A percentile compares a stretch with the other conserved stretches of the same genome.
phyloP scores from a whole-genome alignment of 2,797 vertebrate genomes.

The Menidia menidia region DNA sequence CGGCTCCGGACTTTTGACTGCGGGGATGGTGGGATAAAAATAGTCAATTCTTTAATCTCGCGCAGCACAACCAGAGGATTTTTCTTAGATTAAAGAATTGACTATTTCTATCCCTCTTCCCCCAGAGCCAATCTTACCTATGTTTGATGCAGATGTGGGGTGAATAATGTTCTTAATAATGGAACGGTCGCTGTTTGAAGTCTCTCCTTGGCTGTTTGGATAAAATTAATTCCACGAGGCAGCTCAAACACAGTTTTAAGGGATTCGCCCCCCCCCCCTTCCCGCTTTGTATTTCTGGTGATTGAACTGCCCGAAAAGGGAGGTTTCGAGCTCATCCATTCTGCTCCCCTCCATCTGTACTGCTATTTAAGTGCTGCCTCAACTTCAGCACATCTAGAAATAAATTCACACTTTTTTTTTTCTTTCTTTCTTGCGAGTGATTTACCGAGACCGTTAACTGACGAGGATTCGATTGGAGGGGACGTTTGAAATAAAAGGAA shows the following conservation, averaged over 20 bases:
- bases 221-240: slow-evolving; percentile 57
- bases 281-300: slow-evolving; percentile 50
- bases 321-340: slow-evolving; percentile 42
- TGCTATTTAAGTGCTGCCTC: slow-evolving; percentile 27
- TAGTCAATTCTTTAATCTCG: too few relatives aligned
- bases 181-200: slow-evolving; percentile 71
- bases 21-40: too few relatives aligned
- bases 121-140: slow-evolving; percentile 62
- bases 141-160: slow-evolving; percentile 57
- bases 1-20: too few relatives aligned
- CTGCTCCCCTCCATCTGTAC: slow-evolving; percentile 49
- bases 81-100: slow-evolving; percentile 64
- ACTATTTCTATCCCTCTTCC: slow-evolving; percentile 67
- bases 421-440: slow-evolving; percentile 2
- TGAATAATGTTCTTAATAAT: slow-evolving; percentile 66
- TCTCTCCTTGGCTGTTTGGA: slow-evolving; percentile 67
- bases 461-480: slow-evolving; percentile 7
- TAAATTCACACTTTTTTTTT: slow-evolving; percentile 11
- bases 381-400: slow-evolving; percentile 18
- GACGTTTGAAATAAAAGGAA: not conserved
- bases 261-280: slow-evolving; percentile 24
- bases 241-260: slow-evolving; percentile 53
- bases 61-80: too few relatives aligned
- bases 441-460: slow-evolving; percentile 12
- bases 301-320: slow-evolving; percentile 50